A percentile compares a stretch with the other conserved stretches of the same genome.
These are phyloP conservation scores for Ochotona princeps DNA, from an alignment of 2,113 vertebrate species.

Conservation along the genomic window DNA sequence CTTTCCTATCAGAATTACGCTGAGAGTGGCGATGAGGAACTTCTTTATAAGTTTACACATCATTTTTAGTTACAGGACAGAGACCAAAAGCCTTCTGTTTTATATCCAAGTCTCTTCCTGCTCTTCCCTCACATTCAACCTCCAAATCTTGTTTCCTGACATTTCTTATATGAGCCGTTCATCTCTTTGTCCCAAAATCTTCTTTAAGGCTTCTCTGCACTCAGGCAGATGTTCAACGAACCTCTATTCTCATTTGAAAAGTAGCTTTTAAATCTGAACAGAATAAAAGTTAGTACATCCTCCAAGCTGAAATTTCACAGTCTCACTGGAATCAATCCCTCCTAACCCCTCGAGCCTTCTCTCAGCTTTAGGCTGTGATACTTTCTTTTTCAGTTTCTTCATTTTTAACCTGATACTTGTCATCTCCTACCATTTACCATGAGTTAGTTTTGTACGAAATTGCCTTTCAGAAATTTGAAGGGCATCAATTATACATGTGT, in stretches of 20 bases:
- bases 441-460: not conserved
- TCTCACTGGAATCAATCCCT: not conserved
- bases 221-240: not conserved
- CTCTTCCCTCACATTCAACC: too few relatives aligned
- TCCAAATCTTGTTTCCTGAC: not conserved
- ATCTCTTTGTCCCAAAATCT: not conserved
- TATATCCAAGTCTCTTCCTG: not conserved
- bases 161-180: not conserved
- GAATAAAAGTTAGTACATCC: not conserved
- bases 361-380: not conserved
- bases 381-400: not conserved
- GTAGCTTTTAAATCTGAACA: not conserved
- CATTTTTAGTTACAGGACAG: not conserved
- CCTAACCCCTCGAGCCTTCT: not conserved
- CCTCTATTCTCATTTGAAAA: not conserved
- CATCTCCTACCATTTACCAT: not conserved
- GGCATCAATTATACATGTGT: not conserved
- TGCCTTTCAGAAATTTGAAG: not conserved
- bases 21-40: not conserved
- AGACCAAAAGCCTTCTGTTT: not conserved
- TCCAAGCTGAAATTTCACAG: not conserved
- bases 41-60: not conserved
- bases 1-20: not conserved
- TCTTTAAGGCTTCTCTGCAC: accelerated
- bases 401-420: not conserved